Percentiles rank a stretch among this genome's conserved stretches.
Evolutionary conservation across 2,113 vertebrate genomes (phyloP).

Genomic region (Promerops cafer): DNA sequence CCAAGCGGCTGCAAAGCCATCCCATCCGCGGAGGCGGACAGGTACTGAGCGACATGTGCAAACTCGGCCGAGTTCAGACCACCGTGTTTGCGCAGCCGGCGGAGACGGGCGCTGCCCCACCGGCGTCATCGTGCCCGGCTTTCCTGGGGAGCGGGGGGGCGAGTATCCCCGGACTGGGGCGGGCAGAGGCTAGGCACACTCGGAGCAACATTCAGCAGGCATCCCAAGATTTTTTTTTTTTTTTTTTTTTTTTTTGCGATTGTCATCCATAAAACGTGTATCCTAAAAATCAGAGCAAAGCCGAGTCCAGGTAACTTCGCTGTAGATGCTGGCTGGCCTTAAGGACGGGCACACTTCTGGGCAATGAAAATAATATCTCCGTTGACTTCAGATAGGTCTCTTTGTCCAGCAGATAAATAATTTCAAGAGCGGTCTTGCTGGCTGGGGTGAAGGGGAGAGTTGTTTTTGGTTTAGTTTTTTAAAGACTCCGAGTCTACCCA

Average conservation of each 20-base stretch:
- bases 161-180: neutral
- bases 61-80: neutral
- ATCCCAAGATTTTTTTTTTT: neutral
- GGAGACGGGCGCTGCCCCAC: neutral
- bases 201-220: neutral
- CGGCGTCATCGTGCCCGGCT: neutral
- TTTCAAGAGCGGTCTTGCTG: neutral
- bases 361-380: neutral
- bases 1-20: neutral
- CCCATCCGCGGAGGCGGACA: neutral
- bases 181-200: neutral
- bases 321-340: neutral
- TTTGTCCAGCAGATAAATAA: neutral
- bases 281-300: neutral
- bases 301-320: neutral
- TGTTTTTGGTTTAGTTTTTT: neutral
- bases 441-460: neutral
- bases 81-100: neutral
- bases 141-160: neutral
- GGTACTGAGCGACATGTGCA: neutral
- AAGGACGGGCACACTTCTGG: neutral
- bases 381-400: neutral
- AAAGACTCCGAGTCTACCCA: neutral
- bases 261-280: neutral
- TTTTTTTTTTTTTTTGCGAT: neutral